Evolutionary conservation across 2,888 invertebrate genomes (phyloP).

Genomic region (Ornithoptera alexandrae): DNA sequence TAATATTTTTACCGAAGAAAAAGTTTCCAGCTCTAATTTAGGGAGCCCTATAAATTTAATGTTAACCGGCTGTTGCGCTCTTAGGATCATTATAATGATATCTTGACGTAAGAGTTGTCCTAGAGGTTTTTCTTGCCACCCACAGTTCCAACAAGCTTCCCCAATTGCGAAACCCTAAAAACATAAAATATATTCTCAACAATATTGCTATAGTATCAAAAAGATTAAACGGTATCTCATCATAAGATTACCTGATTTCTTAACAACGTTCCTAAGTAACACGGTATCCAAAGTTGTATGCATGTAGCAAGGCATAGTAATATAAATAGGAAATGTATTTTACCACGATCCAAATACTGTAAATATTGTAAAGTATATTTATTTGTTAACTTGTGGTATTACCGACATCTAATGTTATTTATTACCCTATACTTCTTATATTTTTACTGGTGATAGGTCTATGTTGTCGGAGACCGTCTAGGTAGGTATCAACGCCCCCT

Average conservation of each 20-base stretch:
- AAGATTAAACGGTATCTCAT: too few species aligned
- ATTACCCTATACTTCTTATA: too few species aligned
- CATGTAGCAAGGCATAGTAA: constrained; percentile 41
- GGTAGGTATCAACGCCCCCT: too few species aligned
- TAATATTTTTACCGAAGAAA: constrained; percentile 48
- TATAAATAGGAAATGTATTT: constrained; percentile 49
- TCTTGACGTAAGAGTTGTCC: constrained; percentile 48
- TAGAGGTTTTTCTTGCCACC: constrained; percentile 55
- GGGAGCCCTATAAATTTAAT: constrained; percentile 62
- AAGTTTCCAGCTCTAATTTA: constrained; percentile 56
- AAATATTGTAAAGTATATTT: constrained; percentile 11
- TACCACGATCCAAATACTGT: constrained; percentile 55
- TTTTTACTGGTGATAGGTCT: too few species aligned
- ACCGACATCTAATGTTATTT: too few species aligned
- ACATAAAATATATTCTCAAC: background rate
- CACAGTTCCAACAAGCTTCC: constrained; percentile 56
- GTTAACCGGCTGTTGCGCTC: constrained; percentile 54
- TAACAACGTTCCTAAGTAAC: constrained; percentile 58
- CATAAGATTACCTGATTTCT: constrained; percentile 50
- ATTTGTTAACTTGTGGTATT: background rate
- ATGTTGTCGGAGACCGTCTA: too few species aligned
- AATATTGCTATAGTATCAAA: too few species aligned
- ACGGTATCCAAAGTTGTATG: constrained; percentile 63
- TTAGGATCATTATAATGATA: constrained; percentile 50
- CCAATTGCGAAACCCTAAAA: constrained; percentile 55